Base-by-base conservation (phyloP, 2,888 invertebrate species). In the Nycteola revayana region DNA sequence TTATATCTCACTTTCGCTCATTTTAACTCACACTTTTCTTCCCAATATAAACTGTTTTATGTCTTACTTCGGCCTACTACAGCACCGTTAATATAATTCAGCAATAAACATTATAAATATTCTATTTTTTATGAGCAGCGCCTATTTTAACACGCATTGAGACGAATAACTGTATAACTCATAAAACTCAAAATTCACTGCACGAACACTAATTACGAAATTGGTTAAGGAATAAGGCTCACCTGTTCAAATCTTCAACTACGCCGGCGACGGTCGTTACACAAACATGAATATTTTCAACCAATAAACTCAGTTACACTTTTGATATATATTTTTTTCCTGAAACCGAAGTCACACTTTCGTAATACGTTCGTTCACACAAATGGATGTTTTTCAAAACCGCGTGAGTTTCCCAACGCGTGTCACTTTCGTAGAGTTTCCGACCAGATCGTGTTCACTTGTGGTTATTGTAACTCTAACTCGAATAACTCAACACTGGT, bases 391-490 rank as follows among this genome's bases (percentile, higher is more conserved):
- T 77, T 76, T 76, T 75, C 72, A 71, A 78, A 81, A 81, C 84
- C 84, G 70, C 82, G 74, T 58, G 27, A 67, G 76, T 82, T 81
- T 78, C 79, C 68, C 75, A 75, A 78, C 75, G 60, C 73, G 82
- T 79, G 75, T 82, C 83, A 84, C 86, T 84, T 83, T 86, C 83
- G 72, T 73, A 70, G 64, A 61, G 77, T 79, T 73, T 66, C 72
- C 68, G 65, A 69, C 62, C 66, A 64, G 71, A 83, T 84, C 81
- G 75, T 67, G 79, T 83, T 77, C 79, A 80, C 80, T 82, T 86
- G 87, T 77, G 87, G 87, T 87, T 77, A 71, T 69, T 73, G 84
- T 84, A 84, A 85, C 66, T 78, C 76, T 72, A 83, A 80, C 61
- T 62, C 41, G 43, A 50, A 58, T 50, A 60, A 69, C 80, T 76